Conservation (phyloP, 2,888 invertebrate species). For the Dichetophora obliterata region DNA sequence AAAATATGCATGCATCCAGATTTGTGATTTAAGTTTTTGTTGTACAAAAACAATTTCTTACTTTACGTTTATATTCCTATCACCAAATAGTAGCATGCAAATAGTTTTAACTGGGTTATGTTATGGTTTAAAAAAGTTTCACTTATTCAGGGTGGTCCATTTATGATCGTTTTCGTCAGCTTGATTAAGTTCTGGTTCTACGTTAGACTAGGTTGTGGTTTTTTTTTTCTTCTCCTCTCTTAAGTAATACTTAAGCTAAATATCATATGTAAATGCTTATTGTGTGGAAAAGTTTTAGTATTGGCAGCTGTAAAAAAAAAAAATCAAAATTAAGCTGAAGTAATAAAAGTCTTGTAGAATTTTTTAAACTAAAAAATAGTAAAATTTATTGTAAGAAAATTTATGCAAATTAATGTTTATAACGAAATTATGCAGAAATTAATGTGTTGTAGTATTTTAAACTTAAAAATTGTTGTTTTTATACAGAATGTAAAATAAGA, state of each 20-base stretch:
- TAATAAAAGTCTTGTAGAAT: slow-evolving; percentile 1
- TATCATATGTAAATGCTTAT: too few relatives aligned
- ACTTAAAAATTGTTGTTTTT: neutral
- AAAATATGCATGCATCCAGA: neutral
- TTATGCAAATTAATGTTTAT: slow-evolving; percentile 2
- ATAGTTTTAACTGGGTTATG: slow-evolving; percentile 37
- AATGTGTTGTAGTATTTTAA: slow-evolving; percentile 1
- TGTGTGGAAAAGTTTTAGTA: neutral
- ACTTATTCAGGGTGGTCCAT: slow-evolving; percentile 66
- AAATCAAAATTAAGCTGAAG: neutral
- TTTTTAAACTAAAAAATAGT: slow-evolving; percentile 10
- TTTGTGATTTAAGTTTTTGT: neutral
- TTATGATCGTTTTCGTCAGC: slow-evolving; percentile 63
- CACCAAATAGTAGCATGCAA: neutral
- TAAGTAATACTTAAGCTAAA: neutral
- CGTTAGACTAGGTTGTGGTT: neutral
- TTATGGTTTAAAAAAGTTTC: slow-evolving; percentile 16
- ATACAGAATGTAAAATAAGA: neutral
- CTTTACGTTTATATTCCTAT: slow-evolving; percentile 32
- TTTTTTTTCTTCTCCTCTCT: slow-evolving; percentile 1
- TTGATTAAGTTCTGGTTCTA: slow-evolving; percentile 54
- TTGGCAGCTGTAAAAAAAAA: neutral
- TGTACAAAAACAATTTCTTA: slow-evolving; percentile 35
- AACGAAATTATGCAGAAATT: slow-evolving; percentile 8
- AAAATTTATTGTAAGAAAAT: slow-evolving; percentile 29